Percentiles rank a stretch among this genome's conserved stretches.
Evolutionary conservation across 2,888 invertebrate genomes (phyloP).

Genomic region (Microctonus brassicae): DNA sequence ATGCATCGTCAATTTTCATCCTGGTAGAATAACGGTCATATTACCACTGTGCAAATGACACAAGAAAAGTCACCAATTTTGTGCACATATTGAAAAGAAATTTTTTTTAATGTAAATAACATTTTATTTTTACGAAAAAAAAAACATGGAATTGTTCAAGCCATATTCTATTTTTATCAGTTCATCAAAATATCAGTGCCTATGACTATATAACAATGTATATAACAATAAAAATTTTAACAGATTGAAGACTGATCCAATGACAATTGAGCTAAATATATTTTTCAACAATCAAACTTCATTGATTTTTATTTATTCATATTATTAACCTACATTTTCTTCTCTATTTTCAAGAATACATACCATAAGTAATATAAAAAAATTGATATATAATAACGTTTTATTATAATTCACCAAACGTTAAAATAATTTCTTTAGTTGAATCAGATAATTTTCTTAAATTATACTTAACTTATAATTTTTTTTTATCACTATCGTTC

Average conservation of each 20-base stretch:
- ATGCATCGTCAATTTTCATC: too few species aligned
- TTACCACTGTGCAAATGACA: too few species aligned
- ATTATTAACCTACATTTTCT: too few species aligned
- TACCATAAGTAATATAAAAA: too few species aligned
- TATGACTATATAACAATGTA: background rate
- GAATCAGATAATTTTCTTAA: too few species aligned
- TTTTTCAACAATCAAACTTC: background rate
- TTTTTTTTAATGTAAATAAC: conserved; percentile 40
- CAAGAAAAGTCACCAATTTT: too few species aligned
- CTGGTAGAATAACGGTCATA: too few species aligned
- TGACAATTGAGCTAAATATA: conserved; percentile 1
- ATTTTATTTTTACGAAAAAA: background rate
- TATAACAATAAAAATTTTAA: conserved; percentile 17
- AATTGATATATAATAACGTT: too few species aligned
- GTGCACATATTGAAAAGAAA: background rate
- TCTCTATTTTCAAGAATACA: too few species aligned
- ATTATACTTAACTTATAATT: background rate
- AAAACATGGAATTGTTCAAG: background rate
- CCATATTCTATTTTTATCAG: background rate
- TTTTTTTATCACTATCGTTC: conserved; percentile 12
- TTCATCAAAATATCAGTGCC: background rate
- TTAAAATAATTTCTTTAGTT: too few species aligned
- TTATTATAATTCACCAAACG: too few species aligned
- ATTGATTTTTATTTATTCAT: background rate
- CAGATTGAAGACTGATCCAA: background rate